Evolutionary conservation across 2,888 invertebrate genomes (phyloP).

Genomic region (Beris morrisii): DNA sequence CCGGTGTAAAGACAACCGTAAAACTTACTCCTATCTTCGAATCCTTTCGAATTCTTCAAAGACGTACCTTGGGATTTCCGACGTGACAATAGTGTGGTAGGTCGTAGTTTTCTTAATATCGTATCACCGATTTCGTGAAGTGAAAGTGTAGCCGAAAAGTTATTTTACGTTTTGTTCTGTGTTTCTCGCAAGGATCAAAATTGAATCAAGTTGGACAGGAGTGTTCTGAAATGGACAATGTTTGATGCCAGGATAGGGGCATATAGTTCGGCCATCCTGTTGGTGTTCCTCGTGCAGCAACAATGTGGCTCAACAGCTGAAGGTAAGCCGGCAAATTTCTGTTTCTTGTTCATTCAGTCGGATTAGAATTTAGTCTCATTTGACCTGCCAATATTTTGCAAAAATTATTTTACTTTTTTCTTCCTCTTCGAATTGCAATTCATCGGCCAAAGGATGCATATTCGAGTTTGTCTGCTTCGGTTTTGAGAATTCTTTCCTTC

Average conservation of each 20-base stretch:
- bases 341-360: background rate
- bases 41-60: too few relatives aligned
- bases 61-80: background rate
- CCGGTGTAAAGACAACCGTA: slow-evolving; percentile 10
- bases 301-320: slow-evolving; percentile 32
- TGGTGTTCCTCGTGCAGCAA: slow-evolving; percentile 34
- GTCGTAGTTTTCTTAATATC: background rate
- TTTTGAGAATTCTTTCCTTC: too few relatives aligned
- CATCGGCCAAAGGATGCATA: too few relatives aligned
- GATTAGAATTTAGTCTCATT: too few relatives aligned
- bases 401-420: too few relatives aligned
- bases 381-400: too few relatives aligned
- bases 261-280: slow-evolving; percentile 43
- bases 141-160: background rate
- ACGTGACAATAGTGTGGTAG: background rate
- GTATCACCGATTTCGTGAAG: slow-evolving; percentile 3
- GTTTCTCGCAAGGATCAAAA: background rate
- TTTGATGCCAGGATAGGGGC: slow-evolving; percentile 46
- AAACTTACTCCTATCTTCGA: too few relatives aligned
- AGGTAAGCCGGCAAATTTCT: slow-evolving; percentile 30
- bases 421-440: too few relatives aligned
- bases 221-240: slow-evolving; percentile 47
- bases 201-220: slow-evolving; percentile 12
- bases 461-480: too few relatives aligned
- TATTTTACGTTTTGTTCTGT: background rate